A percentile compares a stretch with the other conserved stretches of the same genome.
Conservation (phyloP, 1,140 invertebrate species). For the Drosophila athabasca region DNA sequence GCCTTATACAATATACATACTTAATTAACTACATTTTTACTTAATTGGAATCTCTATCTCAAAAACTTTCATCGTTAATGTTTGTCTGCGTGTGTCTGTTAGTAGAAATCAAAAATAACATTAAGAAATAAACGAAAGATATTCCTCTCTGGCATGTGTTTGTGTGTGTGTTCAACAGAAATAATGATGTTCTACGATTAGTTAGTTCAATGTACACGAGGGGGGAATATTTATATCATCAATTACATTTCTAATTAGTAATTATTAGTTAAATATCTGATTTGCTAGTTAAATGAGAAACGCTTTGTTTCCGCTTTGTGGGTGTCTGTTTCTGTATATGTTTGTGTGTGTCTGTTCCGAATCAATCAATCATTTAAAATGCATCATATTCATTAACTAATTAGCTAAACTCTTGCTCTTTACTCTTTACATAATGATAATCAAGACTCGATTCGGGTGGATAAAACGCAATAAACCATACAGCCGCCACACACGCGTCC, state of each 20-base stretch:
- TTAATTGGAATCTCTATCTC: constrained; percentile 16
- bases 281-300: constrained; percentile 67
- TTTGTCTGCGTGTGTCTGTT: background rate
- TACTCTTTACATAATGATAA: background rate
- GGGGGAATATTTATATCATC: constrained; percentile 33
- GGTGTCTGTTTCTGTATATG: background rate
- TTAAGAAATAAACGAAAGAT: too few species aligned
- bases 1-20: constrained; percentile 42
- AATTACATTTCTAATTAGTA: constrained; percentile 30
- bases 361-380: constrained; percentile 33
- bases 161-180: constrained; percentile 27
- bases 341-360: constrained; percentile 7
- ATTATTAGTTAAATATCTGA: constrained; percentile 50
- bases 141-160: too few species aligned
- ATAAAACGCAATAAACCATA: constrained; percentile 32
- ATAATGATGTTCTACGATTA: constrained; percentile 6
- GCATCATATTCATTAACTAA: constrained; percentile 49
- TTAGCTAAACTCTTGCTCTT: constrained; percentile 27
- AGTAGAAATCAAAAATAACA: too few species aligned
- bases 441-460: background rate
- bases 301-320: constrained; percentile 8
- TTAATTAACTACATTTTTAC: constrained; percentile 48
- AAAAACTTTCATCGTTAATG: constrained; percentile 6
- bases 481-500: too few species aligned
- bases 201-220: constrained; percentile 47